phyloP scores from a whole-genome alignment of 1,140 invertebrate genomes.

The Lineus longissimus region DNA sequence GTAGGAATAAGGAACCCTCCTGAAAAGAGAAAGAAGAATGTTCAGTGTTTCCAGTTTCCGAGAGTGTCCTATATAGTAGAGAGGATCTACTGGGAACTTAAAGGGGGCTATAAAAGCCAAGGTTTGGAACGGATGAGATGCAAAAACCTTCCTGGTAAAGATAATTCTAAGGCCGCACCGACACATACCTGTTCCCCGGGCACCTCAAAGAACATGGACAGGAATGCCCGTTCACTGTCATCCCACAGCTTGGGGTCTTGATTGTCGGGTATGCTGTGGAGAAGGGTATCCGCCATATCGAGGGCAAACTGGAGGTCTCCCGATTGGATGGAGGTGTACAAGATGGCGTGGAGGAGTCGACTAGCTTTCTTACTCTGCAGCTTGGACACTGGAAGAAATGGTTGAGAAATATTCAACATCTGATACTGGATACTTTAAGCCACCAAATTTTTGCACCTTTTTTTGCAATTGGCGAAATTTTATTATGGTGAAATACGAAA shows the following conservation, averaged over 20 bases:
- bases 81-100: too few relatives aligned
- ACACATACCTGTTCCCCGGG: neutral
- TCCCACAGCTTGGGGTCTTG: neutral
- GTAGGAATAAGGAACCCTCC: neutral
- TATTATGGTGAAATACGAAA: constrained; percentile 9
- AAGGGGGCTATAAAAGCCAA: too few relatives aligned
- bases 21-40: neutral
- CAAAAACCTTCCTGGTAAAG: too few relatives aligned
- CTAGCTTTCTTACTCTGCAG: constrained; percentile 18
- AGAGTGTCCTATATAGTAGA: too few relatives aligned
- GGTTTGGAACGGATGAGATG: too few relatives aligned
- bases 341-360: constrained; percentile 37
- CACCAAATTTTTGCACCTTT: neutral
- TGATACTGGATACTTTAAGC: neutral
- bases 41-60: too few relatives aligned
- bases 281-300: constrained; percentile 40
- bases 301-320: constrained; percentile 35
- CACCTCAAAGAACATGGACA: neutral
- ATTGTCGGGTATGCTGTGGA: constrained; percentile 15
- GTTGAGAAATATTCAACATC: neutral
- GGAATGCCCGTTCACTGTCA: neutral
- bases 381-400: constrained; percentile 3
- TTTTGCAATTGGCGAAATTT: too few relatives aligned
- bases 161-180: too few relatives aligned
- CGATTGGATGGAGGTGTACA: constrained; percentile 42